Base-by-base conservation (phyloP, 1,140 invertebrate genomes). In the Tribolium madens region DNA sequence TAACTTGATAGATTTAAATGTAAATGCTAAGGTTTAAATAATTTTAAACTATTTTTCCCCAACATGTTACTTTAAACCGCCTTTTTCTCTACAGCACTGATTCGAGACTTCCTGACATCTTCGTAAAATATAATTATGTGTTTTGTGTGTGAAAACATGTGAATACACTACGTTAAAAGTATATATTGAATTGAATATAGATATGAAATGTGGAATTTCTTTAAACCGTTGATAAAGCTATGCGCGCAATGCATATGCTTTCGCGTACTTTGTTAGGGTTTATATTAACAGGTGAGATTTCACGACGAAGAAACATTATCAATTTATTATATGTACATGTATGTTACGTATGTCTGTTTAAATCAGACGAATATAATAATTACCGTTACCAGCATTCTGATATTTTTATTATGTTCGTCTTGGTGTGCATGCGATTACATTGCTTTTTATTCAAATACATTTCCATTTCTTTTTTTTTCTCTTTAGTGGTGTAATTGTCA, bases 181-280 rank as follows among this genome's bases (percentile, higher is more conserved):
- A 73, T 71, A 48, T 50, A 53, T 52, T 71, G 48, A 52, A 73
- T 57, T 73, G 71, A 52, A 73, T 60, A 73, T 73, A 73, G 50
- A 57, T 72, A 52, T 52, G 71, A 76, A 69, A 74, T 78, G 78
- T 80, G 75, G 76, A 80, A 73, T 79, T 77, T 68, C 52, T 53
- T 47, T 57, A 75, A 76, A 60, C 77, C 79, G 79, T 81, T 79
- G 42, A 73, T 75, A 76, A 79, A 78, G 81, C 77, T 77, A 68
- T 85, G 85, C 85, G 85, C 84, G 83, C 84, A 86, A 84, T 85
- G 85, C 85, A 85, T 78, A 81, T 70, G 81, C 82, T 84, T 80
- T 82, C 83, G 83, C 84, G 85, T 79, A 78, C 77, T 82, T 80
- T 83, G 79, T 85, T 84, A 83, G 83, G 82, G 83, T 83, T 81